Conservation (phyloP, 2,113 vertebrate genomes). For the Sylvilagus bachmani region DNA sequence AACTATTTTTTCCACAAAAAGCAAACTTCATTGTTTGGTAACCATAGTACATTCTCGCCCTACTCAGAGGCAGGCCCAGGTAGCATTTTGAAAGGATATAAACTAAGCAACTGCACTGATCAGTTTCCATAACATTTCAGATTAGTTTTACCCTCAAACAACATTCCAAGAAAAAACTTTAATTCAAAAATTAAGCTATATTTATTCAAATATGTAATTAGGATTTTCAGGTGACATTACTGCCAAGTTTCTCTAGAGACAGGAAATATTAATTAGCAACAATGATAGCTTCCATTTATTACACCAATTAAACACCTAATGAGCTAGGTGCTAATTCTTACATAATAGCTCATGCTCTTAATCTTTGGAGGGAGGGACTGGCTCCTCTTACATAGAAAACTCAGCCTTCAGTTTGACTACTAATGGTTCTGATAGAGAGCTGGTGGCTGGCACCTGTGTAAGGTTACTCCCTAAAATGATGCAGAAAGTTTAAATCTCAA, state of each 20-base stretch:
- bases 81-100: conserved; percentile 21
- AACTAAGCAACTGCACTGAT: conserved; percentile 38
- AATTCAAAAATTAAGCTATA: conserved; percentile 45
- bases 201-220: conserved; percentile 60
- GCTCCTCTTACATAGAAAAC: conserved; percentile 45
- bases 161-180: conserved; percentile 48
- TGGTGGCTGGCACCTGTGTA: neutral
- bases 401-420: neutral
- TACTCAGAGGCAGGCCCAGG: neutral
- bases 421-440: neutral
- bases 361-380: neutral
- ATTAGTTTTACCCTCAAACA: conserved; percentile 44
- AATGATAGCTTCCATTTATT: conserved; percentile 30
- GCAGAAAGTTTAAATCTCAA: neutral
- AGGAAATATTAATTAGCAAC: conserved; percentile 51
- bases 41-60: neutral
- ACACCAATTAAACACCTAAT: conserved; percentile 26
- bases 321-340: conserved; percentile 14
- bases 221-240: neutral
- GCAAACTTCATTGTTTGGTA: conserved; percentile 3
- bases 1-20: conserved; percentile 2
- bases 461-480: neutral
- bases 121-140: conserved; percentile 48
- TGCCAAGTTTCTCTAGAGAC: conserved; percentile 38
- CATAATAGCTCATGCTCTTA: conserved; percentile 45